A percentile compares a stretch with the other conserved stretches of the same genome.
phyloP scores from a whole-genome alignment of 30 jellyfish, hydroid and myxozoan genomes.

The Catostylus mosaicus region DNA sequence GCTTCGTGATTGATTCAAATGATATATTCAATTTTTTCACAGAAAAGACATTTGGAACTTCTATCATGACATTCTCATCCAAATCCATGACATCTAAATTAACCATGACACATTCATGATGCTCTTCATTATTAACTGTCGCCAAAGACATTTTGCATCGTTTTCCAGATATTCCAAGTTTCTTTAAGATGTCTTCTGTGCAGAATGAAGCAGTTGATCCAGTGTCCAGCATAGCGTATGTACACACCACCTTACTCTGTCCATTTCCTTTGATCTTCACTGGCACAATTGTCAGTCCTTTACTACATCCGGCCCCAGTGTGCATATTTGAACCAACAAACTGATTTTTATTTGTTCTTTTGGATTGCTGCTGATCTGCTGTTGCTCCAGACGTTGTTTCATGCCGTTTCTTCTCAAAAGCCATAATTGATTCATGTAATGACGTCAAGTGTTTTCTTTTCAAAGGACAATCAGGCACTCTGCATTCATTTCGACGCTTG shows the following conservation, averaged over 20 bases:
- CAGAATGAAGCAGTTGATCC: slow-evolving; percentile 66
- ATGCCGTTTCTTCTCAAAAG: slow-evolving; percentile 18
- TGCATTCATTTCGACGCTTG: slow-evolving; percentile 41
- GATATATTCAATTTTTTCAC: slow-evolving; percentile 26
- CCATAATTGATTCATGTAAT: slow-evolving; percentile 33
- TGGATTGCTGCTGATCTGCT: background rate
- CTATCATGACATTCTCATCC: slow-evolving; percentile 40
- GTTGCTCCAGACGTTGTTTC: background rate
- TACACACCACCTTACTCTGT: background rate
- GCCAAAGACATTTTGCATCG: slow-evolving; percentile 43
- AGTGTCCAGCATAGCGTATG: slow-evolving; percentile 67
- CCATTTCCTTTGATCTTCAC: slow-evolving; percentile 20
- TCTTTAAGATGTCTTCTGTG: slow-evolving; percentile 3
- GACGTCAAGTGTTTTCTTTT: slow-evolving; percentile 45
- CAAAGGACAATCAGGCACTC: slow-evolving; percentile 18
- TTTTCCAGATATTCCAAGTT: slow-evolving; percentile 34
- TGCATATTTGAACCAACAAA: slow-evolving; percentile 33
- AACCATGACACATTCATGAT: slow-evolving; percentile 27
- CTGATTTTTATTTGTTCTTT: background rate
- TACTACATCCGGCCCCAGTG: slow-evolving; percentile 55
- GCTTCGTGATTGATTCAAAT: slow-evolving; percentile 36
- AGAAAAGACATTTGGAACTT: slow-evolving; percentile 42
- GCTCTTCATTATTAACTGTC: slow-evolving; percentile 39
- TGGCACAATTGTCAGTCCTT: slow-evolving; percentile 54
- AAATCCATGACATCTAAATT: slow-evolving; percentile 49